A percentile compares a stretch with the other conserved stretches of the same genome.
Evolutionary conservation across 2,113 vertebrate genomes (phyloP).

Genomic region (Accipiter cooperii): DNA sequence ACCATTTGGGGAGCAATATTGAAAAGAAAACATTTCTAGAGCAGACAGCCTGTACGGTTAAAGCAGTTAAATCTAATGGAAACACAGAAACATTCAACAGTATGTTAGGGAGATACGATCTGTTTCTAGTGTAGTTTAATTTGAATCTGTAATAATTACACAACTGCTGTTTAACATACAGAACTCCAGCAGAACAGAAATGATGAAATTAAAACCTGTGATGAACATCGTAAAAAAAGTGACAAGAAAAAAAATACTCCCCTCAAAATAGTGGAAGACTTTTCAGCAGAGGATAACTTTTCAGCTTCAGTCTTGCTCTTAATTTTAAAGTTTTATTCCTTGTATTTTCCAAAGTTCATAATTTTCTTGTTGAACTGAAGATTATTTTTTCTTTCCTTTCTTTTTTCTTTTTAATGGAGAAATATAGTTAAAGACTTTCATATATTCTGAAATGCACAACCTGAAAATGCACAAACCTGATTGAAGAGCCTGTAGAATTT

Average conservation of each 20-base stretch:
- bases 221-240: accelerated
- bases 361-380: not conserved
- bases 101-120: not conserved
- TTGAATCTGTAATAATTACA: not conserved
- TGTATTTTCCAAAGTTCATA: not conserved
- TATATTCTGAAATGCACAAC: not conserved
- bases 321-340: not conserved
- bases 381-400: accelerated
- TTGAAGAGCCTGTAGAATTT: not conserved
- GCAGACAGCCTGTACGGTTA: not conserved
- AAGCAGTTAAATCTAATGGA: not conserved
- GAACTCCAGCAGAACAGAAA: not conserved
- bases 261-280: not conserved
- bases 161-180: not conserved
- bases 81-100: not conserved
- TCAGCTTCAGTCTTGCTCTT: not conserved
- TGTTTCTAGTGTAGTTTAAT: not conserved
- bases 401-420: too few relatives aligned
- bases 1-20: not conserved
- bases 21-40: not conserved
- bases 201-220: not conserved
- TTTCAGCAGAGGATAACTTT: not conserved
- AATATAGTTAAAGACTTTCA: not conserved
- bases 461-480: not conserved
- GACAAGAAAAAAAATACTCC: accelerated